Base-by-base conservation (phyloP, 2,888 invertebrate genomes). In the Mythimna impura region DNA sequence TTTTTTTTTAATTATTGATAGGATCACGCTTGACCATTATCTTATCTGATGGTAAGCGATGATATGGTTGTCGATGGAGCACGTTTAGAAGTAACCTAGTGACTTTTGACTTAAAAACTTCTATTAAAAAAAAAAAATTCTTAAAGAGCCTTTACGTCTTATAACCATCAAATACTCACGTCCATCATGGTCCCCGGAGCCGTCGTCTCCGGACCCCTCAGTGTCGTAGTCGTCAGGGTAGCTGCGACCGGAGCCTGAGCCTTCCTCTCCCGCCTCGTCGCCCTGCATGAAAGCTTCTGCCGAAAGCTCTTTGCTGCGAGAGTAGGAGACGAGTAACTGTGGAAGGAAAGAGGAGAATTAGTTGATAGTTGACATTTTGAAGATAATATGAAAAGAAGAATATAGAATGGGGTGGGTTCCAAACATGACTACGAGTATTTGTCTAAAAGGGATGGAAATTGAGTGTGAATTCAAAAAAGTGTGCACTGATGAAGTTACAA, bases 161-260 rank as follows among this genome's bases (percentile, higher is more conserved):
- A 69, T 34, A 25, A 69, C 10, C 12, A 52, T n/a, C 0, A 36
- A 36, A 71, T 72, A 89, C 91, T 90, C 75, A 95, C 95, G 92
- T 79, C 87, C 85, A 71, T 92, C 93, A 50, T 89, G 88, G 0
- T 88, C 81, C 0, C 96, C 96, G 0, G 96, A 96, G 20, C 96
- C 96, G 63, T 96, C 95, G 20, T 95, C 96, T 0, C 96, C 96
- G 3, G 95, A 95, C 0, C 94, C 94, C 68, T 95, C 95, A 0
- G 93, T 94, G 69, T 96, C 96, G 76, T 97, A 97, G 75, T 96
- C 96, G 57, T 95, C 95, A 55, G 93, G 90, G 83, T 96, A 95
- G 76, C 95, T 96, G 62, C 96, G 95, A 55, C 95, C 97, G 5
- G 97, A 97, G 34, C 97, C 97, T 0, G 97, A 97, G 3, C 97